These are phyloP conservation scores for Crossaster papposus DNA, from an alignment of 53 echinoderm and acorn worm genomes.

Conservation along the genomic window DNA sequence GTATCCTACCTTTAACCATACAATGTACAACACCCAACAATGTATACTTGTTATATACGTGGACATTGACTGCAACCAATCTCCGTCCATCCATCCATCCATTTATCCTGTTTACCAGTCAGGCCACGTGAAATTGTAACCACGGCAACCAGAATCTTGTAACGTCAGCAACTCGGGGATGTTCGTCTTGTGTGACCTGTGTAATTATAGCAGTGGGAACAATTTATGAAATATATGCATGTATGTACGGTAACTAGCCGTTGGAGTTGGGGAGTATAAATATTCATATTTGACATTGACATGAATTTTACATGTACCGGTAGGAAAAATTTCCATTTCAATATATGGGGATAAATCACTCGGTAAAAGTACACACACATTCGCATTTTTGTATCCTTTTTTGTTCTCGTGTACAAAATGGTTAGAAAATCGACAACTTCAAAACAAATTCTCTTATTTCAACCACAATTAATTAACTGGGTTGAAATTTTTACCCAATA, in stretches of 20 bases:
- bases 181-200: constrained; percentile 2
- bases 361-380: too few relatives aligned
- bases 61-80: not conserved
- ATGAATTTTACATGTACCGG: not conserved
- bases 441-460: too few relatives aligned
- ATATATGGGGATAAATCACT: too few relatives aligned
- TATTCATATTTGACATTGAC: not conserved
- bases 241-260: not conserved
- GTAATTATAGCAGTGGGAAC: constrained; percentile 18
- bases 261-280: not conserved
- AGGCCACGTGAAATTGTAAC: constrained; percentile 19
- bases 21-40: too few relatives aligned
- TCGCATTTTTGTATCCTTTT: too few relatives aligned
- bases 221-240: not conserved
- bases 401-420: too few relatives aligned
- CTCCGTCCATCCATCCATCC: not conserved
- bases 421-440: too few relatives aligned
- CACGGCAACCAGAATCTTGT: constrained; percentile 26
- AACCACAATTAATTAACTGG: too few relatives aligned
- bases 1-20: too few relatives aligned
- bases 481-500: too few relatives aligned
- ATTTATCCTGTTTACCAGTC: constrained; percentile 31
- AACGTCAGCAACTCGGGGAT: constrained; percentile 22
- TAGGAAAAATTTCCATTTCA: too few relatives aligned
- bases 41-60: not conserved